A percentile compares a stretch with the other conserved stretches of the same genome.
These are phyloP conservation scores for Cliona cf. orientalis DNA, from an alignment of 37 sponge, comb jelly and placozoan genomes.

Conservation along the genomic window DNA sequence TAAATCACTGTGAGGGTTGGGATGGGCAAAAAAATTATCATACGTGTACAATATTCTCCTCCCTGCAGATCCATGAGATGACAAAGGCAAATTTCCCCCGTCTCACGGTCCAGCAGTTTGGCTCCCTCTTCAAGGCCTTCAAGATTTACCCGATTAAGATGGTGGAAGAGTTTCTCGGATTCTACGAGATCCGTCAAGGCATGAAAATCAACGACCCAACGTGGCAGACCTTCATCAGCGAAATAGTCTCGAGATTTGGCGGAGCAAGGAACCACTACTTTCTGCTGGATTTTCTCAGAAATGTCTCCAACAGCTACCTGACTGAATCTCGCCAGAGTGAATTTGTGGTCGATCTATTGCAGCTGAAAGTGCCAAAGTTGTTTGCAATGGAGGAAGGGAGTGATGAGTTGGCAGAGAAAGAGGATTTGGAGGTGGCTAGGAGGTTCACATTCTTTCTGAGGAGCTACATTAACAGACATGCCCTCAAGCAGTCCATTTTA, in stretches of 20 bases:
- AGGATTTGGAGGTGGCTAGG: not conserved
- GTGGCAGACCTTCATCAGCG: slow-evolving; percentile 51
- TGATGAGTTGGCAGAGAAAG: not conserved
- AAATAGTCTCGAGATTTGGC: slow-evolving; percentile 18
- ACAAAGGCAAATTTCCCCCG: slow-evolving; percentile 22
- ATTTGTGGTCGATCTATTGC: slow-evolving; percentile 52
- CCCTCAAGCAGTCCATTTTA: slow-evolving; percentile 18
- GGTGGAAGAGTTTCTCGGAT: slow-evolving; percentile 37
- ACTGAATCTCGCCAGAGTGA: slow-evolving; percentile 11
- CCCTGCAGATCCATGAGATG: slow-evolving; percentile 22
- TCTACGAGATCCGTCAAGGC: slow-evolving; percentile 19
- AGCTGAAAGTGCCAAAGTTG: slow-evolving; percentile 44
- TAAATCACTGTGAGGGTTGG: not conserved
- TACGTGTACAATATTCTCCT: not conserved
- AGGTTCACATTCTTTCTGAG: slow-evolving; percentile 25
- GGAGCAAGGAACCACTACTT: slow-evolving; percentile 28
- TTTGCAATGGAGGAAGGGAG: slow-evolving; percentile 14
- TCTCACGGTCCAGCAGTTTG: slow-evolving; percentile 47
- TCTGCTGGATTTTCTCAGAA: slow-evolving; percentile 37
- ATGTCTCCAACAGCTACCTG: slow-evolving; percentile 24
- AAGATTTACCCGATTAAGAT: slow-evolving; percentile 38
- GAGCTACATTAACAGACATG: slow-evolving; percentile 31
- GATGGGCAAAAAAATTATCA: not conserved
- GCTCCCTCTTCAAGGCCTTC: slow-evolving; percentile 47
- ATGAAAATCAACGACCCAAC: slow-evolving; percentile 43